These are phyloP conservation scores for Ooceraea biroi DNA, from an alignment of 1,140 invertebrate genomes.

Conservation along the genomic window DNA sequence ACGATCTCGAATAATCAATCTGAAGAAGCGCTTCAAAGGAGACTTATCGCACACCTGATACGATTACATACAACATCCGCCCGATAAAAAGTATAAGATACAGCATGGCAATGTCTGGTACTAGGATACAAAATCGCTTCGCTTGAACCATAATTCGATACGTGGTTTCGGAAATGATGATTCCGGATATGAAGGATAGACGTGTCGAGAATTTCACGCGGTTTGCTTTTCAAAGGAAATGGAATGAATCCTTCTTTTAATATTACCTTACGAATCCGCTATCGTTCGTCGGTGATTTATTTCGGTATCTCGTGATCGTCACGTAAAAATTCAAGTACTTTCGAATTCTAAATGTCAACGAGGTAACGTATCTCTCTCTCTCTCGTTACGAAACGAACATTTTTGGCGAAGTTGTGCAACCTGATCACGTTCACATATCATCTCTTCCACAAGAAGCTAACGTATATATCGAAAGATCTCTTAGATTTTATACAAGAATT, in stretches of 20 bases:
- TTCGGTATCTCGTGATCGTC: slow-evolving; percentile 5
- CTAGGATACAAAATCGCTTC: slow-evolving; percentile 41
- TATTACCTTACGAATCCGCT: not conserved
- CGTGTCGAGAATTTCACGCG: not conserved
- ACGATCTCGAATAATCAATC: slow-evolving; percentile 44
- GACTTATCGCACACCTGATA: slow-evolving; percentile 57
- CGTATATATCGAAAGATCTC: slow-evolving; percentile 25
- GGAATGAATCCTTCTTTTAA: slow-evolving; percentile 34
- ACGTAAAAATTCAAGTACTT: slow-evolving; percentile 31
- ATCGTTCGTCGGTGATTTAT: slow-evolving; percentile 13
- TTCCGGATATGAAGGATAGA: not conserved
- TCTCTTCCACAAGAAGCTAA: slow-evolving; percentile 36
- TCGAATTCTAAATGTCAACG: slow-evolving; percentile 43
- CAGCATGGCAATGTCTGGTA: slow-evolving; percentile 16
- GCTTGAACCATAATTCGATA: slow-evolving; percentile 34
- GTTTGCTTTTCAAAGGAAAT: slow-evolving; percentile 19
- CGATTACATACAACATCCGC: slow-evolving; percentile 36
- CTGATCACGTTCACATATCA: slow-evolving; percentile 1
- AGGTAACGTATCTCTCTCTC: slow-evolving; percentile 33
- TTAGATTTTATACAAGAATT: slow-evolving; percentile 60
- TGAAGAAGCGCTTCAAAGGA: slow-evolving; percentile 33
- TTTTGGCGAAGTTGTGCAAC: slow-evolving; percentile 39
- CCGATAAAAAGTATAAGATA: slow-evolving; percentile 47
- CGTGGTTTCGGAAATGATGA: slow-evolving; percentile 17
- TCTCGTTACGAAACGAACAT: slow-evolving; percentile 17